Conservation (phyloP, 2,797 vertebrate genomes). For the Gymnothorax reevesii region DNA sequence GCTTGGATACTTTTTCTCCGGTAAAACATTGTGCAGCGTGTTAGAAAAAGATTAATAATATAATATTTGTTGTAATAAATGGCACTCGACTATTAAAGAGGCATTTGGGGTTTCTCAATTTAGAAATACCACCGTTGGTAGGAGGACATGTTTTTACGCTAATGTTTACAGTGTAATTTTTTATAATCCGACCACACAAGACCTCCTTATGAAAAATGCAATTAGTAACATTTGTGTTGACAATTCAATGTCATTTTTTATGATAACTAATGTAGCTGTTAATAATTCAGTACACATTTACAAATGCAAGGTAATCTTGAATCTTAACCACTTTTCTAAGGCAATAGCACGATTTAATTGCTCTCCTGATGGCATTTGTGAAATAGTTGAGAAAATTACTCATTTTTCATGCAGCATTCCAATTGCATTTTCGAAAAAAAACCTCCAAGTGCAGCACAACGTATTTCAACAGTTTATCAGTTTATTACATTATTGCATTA, state of each 20-base stretch:
- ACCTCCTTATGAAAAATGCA: not conserved
- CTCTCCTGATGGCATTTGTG: not conserved
- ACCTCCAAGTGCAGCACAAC: not conserved
- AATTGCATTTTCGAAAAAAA: not conserved
- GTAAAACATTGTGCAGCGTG: not conserved
- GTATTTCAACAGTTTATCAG: not conserved
- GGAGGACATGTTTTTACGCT: not conserved
- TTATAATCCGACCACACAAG: not conserved
- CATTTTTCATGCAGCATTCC: not conserved
- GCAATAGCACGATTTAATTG: not conserved
- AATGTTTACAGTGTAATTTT: not conserved
- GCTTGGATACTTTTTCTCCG: not conserved
- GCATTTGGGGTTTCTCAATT: not conserved
- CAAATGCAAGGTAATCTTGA: not conserved
- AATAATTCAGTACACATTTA: slow-evolving; percentile 1
- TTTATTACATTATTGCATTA: not conserved
- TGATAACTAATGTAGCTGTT: not conserved
- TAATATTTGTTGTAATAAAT: not conserved
- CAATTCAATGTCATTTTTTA: not conserved
- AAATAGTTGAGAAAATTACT: not conserved
- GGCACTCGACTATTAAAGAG: not conserved
- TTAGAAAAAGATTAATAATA: not conserved
- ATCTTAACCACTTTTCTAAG: not conserved
- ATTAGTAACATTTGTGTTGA: not conserved
- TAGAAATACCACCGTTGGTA: no score